Evolutionary conservation across 2,797 vertebrate genomes (phyloP).

Genomic region (Melanotaenia pygmaea): DNA sequence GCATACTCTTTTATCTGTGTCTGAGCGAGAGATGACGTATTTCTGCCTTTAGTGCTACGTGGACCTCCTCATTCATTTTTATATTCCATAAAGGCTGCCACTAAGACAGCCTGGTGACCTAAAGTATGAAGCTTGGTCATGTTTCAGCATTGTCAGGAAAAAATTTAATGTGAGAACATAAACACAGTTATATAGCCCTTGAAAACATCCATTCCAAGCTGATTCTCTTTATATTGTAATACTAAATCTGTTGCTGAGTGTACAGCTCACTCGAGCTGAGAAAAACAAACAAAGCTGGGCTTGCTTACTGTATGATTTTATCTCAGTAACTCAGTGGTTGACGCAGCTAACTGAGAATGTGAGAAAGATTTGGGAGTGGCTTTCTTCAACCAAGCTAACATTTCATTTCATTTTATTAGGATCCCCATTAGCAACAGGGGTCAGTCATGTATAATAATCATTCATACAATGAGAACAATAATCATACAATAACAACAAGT

Average conservation of each 20-base stretch:
- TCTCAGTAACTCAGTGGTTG: conserved; percentile 30
- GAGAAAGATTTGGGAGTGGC: conserved; percentile 30
- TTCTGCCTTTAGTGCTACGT: conserved; percentile 47
- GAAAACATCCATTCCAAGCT: neutral
- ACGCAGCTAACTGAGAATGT: conserved; percentile 43
- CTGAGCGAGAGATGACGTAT: conserved; percentile 38
- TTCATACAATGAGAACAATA: too few relatives aligned
- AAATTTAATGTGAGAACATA: neutral
- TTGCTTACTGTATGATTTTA: conserved; percentile 47
- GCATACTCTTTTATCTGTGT: conserved; percentile 50
- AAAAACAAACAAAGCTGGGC: conserved; percentile 23
- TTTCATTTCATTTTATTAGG: neutral
- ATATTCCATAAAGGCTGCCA: conserved; percentile 20
- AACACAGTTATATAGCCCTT: neutral
- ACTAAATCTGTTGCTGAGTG: conserved; percentile 18
- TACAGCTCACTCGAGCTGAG: conserved; percentile 6
- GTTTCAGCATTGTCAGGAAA: neutral
- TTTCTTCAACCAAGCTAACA: neutral
- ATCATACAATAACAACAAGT: too few relatives aligned
- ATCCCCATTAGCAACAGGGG: too few relatives aligned
- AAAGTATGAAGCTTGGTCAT: neutral
- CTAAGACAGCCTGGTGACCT: conserved; percentile 18
- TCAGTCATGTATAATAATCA: too few relatives aligned
- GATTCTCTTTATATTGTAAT: neutral
- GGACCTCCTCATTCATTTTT: conserved; percentile 32